Evolutionary conservation across 64 coral and sea anemone species (phyloP).

Genomic region (Orbicella faveolata): DNA sequence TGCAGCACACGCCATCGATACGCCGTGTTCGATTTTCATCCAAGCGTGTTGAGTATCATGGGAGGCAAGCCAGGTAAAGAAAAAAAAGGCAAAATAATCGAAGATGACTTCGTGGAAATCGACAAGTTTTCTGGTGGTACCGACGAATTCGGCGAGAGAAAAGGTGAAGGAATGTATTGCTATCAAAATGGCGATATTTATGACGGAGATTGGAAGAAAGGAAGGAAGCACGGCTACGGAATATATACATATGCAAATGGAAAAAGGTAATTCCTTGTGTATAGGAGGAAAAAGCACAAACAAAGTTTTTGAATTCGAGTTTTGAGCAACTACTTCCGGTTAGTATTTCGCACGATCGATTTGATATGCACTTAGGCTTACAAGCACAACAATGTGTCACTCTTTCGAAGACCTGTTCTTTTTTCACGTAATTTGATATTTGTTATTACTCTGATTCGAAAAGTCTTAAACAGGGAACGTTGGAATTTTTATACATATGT

Average conservation of each 20-base stretch:
- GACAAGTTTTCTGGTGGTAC: constrained; percentile 53
- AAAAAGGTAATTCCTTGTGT: constrained; percentile 44
- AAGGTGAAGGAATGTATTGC: constrained; percentile 84
- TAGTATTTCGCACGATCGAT: background rate
- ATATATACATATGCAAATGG: constrained; percentile 79
- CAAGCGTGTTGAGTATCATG: background rate
- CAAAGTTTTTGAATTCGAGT: background rate
- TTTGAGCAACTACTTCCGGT: background rate
- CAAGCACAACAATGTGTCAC: background rate
- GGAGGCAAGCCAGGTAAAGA: constrained; percentile 5
- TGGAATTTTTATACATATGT: background rate
- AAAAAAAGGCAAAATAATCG: constrained; percentile 15
- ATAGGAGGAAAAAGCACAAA: background rate
- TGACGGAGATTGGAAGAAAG: constrained; percentile 91
- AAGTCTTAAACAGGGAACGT: background rate
- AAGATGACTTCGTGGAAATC: constrained; percentile 69
- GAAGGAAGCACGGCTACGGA: constrained; percentile 82
- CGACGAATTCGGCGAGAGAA: constrained; percentile 65
- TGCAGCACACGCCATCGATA: background rate
- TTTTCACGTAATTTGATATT: background rate
- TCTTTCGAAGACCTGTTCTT: background rate
- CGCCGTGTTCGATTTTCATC: background rate
- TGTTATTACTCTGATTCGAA: background rate
- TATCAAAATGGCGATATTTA: constrained; percentile 92
- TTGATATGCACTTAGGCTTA: background rate